Conservation (phyloP, 2,797 vertebrate species). For the Hoplostethus mediterraneus region DNA sequence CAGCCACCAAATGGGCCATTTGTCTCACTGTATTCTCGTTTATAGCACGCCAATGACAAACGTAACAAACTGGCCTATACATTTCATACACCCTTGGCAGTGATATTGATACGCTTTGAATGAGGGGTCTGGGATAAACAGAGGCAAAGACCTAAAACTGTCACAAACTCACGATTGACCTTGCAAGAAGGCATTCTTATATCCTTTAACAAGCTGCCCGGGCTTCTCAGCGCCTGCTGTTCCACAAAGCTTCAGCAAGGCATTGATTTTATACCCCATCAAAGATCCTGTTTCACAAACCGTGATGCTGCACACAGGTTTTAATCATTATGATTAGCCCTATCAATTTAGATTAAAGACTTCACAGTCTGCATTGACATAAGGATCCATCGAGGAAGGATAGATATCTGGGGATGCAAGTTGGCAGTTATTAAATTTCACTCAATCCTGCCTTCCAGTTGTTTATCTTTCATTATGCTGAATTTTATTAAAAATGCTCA, state of each 20-base stretch:
- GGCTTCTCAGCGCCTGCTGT: slow-evolving; percentile 18
- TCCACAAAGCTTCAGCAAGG: slow-evolving; percentile 23
- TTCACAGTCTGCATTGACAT: slow-evolving; percentile 62
- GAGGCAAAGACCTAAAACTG: slow-evolving; percentile 39
- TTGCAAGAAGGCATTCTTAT: slow-evolving; percentile 43
- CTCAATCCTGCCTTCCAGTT: slow-evolving; percentile 60
- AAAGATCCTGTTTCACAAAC: slow-evolving; percentile 44
- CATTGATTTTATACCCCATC: slow-evolving; percentile 16
- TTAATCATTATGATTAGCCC: slow-evolving; percentile 58
- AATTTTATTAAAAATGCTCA: slow-evolving; percentile 73
- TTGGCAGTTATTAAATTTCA: slow-evolving; percentile 68
- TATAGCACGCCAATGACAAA: slow-evolving; percentile 72
- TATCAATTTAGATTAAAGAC: slow-evolving; percentile 64
- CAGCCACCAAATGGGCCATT: slow-evolving; percentile 70
- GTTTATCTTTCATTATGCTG: slow-evolving; percentile 77
- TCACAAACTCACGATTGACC: slow-evolving; percentile 45
- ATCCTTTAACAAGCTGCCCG: slow-evolving; percentile 39
- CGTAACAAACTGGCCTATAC: slow-evolving; percentile 56
- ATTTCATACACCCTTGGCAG: slow-evolving; percentile 51
- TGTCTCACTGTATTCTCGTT: slow-evolving; percentile 69
- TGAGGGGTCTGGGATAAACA: slow-evolving; percentile 57
- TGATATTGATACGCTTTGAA: slow-evolving; percentile 58
- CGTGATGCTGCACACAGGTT: slow-evolving; percentile 15
- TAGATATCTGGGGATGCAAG: slow-evolving; percentile 55
- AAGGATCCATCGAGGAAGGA: slow-evolving; percentile 24